Percentiles rank a stretch among this genome's conserved stretches.
Conservation (phyloP, 2,888 invertebrate genomes). For the Lasioglossum vierecki region DNA sequence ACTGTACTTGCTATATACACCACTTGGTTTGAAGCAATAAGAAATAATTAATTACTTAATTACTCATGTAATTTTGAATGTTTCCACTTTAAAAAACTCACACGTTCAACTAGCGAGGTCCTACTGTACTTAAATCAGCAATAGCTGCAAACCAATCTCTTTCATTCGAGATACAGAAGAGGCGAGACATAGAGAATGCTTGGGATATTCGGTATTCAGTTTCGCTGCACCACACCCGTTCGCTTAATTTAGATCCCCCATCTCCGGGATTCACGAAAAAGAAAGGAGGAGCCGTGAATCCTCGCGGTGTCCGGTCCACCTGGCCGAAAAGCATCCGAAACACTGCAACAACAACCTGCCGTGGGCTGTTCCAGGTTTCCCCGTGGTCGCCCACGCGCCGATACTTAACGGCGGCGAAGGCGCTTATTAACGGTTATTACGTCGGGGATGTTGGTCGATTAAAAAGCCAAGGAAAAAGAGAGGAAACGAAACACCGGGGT, state of each 20-base stretch:
- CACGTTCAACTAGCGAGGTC: no score
- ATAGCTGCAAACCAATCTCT: not conserved
- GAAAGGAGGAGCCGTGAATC: conserved; percentile 34
- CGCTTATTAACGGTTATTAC: conserved; percentile 80
- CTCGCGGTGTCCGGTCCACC: conserved; percentile 32
- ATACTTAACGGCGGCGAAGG: conserved; percentile 76
- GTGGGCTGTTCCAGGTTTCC: conserved; percentile 58
- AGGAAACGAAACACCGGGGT: not conserved
- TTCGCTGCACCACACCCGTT: not conserved
- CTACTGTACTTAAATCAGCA: no score
- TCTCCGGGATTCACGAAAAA: conserved; percentile 1
- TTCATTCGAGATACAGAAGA: not conserved
- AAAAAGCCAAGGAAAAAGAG: conserved; percentile 47
- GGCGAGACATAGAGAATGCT: not conserved
- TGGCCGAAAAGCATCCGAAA: conserved; percentile 51
- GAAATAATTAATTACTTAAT: no score
- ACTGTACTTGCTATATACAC: no score
- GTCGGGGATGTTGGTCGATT: conserved; percentile 70
- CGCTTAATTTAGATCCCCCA: conserved; percentile 11
- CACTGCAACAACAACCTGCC: conserved; percentile 65
- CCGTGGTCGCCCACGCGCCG: conserved; percentile 74
- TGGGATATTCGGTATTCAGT: not conserved
- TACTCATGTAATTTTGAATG: no score
- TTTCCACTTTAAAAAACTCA: no score
- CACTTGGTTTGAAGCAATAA: no score